phyloP scores from a whole-genome alignment of 2,113 vertebrate genomes.

The Taurulus bubalis region DNA sequence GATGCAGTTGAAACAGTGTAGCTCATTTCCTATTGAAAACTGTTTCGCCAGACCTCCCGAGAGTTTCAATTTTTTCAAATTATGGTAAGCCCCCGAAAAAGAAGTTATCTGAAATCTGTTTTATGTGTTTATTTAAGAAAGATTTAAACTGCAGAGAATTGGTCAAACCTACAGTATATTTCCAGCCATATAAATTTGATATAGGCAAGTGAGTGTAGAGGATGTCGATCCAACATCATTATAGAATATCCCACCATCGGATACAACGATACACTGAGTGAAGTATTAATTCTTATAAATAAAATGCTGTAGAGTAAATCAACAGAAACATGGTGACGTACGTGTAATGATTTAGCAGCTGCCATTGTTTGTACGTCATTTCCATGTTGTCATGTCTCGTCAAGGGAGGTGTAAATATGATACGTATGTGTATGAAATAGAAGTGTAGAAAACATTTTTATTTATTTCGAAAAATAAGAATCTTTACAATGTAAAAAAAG shows the following conservation, averaged over 20 bases:
- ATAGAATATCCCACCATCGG: constrained; percentile 2
- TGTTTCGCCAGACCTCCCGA: constrained; percentile 1
- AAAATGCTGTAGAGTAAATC: constrained; percentile 23
- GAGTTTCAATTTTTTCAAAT: not conserved
- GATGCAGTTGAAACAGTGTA: constrained; percentile 13
- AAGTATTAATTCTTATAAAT: constrained; percentile 29
- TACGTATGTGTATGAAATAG: constrained; percentile 10
- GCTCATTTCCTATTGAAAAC: constrained; percentile 8
- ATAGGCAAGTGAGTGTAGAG: not conserved
- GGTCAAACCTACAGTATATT: not conserved
- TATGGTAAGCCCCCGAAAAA: not conserved
- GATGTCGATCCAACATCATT: not conserved
- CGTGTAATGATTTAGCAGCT: constrained; percentile 84
- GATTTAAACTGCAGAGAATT: not conserved
- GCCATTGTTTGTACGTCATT: constrained; percentile 84
- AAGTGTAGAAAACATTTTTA: constrained; percentile 11
- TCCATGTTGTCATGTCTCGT: constrained; percentile 77
- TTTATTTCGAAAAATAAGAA: constrained; percentile 32
- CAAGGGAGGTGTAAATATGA: constrained; percentile 34
- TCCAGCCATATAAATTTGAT: not conserved
- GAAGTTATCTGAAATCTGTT: not conserved
- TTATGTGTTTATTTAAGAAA: constrained; percentile 44
- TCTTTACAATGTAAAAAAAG: constrained; percentile 66
- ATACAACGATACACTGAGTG: constrained; percentile 1
- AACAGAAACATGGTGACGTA: constrained; percentile 24